A percentile compares a stretch with the other conserved stretches of the same genome.
Evolutionary conservation across 1,140 invertebrate species (phyloP).

Genomic region (Ceratoteleas bidentatus): DNA sequence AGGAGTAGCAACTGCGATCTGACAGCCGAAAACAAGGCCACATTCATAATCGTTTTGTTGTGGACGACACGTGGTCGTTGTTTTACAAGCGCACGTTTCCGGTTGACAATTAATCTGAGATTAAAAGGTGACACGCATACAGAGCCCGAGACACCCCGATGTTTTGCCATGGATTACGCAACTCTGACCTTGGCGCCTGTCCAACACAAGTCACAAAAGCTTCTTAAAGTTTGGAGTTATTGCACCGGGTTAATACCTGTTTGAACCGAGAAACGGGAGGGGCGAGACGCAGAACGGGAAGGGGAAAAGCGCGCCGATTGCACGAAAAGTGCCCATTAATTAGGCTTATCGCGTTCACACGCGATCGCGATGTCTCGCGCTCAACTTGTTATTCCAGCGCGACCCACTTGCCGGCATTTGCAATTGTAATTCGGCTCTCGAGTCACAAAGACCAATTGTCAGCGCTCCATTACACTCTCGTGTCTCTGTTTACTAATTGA

Average conservation of each 20-base stretch:
- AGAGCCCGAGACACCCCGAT: conserved; percentile 22
- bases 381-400: conserved; percentile 10
- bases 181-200: conserved; percentile 57
- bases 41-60: too few species aligned
- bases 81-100: background rate
- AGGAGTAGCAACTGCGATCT: too few species aligned
- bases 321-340: background rate
- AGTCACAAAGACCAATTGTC: conserved; percentile 10
- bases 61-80: background rate
- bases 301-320: too few species aligned
- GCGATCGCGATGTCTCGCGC: background rate
- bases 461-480: background rate
- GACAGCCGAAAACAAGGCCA: too few species aligned
- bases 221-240: conserved; percentile 51
- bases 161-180: conserved; percentile 42
- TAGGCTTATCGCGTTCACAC: background rate
- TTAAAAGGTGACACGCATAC: conserved; percentile 10
- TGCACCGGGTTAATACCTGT: conserved; percentile 7
- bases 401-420: conserved; percentile 19
- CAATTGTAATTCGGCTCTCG: conserved; percentile 22
- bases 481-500: conserved; percentile 13
- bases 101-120: conserved; percentile 25
- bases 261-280: too few species aligned
- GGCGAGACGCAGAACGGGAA: too few species aligned
- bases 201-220: conserved; percentile 46